phyloP scores from a whole-genome alignment of 1,140 invertebrate species.

The Neodiprion virginianus region DNA sequence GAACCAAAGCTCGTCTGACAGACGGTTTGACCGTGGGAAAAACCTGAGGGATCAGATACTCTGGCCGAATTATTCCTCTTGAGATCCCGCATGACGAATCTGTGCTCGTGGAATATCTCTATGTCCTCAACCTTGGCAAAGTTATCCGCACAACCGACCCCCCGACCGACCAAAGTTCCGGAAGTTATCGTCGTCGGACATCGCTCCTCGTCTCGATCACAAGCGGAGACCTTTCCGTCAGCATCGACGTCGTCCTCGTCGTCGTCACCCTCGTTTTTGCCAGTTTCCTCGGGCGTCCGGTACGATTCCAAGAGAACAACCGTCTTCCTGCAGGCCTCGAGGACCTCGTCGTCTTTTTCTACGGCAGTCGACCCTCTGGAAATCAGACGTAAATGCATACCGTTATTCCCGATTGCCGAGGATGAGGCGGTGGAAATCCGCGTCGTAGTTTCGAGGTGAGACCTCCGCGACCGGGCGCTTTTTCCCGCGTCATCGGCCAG shows the following conservation, averaged over 20 bases:
- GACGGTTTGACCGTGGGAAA: background rate
- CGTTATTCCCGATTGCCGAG: background rate
- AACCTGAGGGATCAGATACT: background rate
- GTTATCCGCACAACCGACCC: background rate
- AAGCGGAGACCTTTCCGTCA: background rate
- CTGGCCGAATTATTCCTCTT: background rate
- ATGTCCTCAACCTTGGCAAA: constrained; percentile 8
- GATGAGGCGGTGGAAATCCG: background rate
- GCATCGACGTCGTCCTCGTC: background rate
- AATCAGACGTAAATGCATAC: background rate
- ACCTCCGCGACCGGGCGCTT: background rate
- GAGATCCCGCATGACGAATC: constrained; percentile 8
- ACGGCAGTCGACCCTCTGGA: constrained; percentile 7
- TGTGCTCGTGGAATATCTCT: constrained; percentile 7
- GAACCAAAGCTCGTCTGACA: background rate
- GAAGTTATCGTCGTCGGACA: background rate
- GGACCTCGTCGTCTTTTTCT: background rate
- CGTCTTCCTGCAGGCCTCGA: background rate
- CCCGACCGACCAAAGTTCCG: background rate
- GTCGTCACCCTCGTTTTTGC: background rate
- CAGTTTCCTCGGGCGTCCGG: background rate
- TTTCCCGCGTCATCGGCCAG: background rate
- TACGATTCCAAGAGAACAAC: background rate
- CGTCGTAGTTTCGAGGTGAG: background rate
- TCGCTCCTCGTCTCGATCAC: background rate